Percentiles rank a stretch among this genome's conserved stretches.
phyloP scores from a whole-genome alignment of 1,140 invertebrate genomes.

The Stegodyphus mimosarum region DNA sequence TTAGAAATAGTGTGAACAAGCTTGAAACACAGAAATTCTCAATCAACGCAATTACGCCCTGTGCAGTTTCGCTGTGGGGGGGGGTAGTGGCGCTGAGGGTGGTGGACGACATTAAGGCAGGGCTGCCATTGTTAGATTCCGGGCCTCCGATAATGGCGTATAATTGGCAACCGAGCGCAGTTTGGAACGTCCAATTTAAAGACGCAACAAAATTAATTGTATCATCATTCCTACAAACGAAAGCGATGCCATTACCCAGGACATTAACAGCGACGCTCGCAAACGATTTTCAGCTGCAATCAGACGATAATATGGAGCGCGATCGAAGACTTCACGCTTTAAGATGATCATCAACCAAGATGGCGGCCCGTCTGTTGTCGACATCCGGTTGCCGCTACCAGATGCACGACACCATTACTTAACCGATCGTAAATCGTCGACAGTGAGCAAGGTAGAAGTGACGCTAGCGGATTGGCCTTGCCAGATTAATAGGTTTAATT shows the following conservation, averaged over 20 bases:
- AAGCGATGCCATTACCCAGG: slow-evolving; percentile 17
- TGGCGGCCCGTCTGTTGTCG: slow-evolving; percentile 5
- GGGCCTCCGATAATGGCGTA: slow-evolving; percentile 32
- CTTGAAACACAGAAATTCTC: slow-evolving; percentile 12
- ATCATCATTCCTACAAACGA: slow-evolving; percentile 50
- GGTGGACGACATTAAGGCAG: not conserved
- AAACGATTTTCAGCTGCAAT: not conserved
- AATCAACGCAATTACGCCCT: slow-evolving; percentile 37
- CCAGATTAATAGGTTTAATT: not conserved
- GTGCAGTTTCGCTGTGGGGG: not conserved
- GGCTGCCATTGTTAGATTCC: slow-evolving; percentile 33
- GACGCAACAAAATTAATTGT: slow-evolving; percentile 50
- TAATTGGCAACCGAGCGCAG: slow-evolving; percentile 28
- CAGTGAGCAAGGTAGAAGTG: not conserved
- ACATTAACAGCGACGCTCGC: slow-evolving; percentile 18
- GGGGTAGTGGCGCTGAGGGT: not conserved
- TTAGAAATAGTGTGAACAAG: slow-evolving; percentile 16
- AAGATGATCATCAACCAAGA: slow-evolving; percentile 44
- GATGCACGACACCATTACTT: not conserved
- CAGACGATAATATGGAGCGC: not conserved
- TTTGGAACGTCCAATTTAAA: slow-evolving; percentile 43
- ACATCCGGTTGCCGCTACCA: not conserved
- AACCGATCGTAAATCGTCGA: not conserved
- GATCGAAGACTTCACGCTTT: not conserved
- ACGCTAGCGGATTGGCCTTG: not conserved